phyloP scores from a whole-genome alignment of 1,140 invertebrate genomes.

The Bombus haemorrhoidalis region DNA sequence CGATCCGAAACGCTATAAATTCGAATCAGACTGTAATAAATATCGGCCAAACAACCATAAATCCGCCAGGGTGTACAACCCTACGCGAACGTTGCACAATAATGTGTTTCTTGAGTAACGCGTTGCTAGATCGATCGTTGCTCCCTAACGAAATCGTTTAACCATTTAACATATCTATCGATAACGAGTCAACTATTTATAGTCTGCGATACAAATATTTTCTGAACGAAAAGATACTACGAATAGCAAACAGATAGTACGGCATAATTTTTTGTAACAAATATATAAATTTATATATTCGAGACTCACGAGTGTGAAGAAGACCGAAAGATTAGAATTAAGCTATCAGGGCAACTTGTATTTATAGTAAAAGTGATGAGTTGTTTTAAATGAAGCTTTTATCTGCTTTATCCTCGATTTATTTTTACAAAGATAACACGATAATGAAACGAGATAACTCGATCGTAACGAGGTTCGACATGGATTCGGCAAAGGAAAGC shows the following conservation, averaged over 20 bases:
- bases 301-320: background rate
- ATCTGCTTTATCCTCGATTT: background rate
- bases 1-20: conserved; percentile 8
- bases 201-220: background rate
- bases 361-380: too few relatives aligned
- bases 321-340: background rate
- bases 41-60: background rate
- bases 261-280: background rate
- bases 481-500: background rate
- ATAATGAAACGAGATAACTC: background rate
- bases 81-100: background rate
- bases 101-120: background rate
- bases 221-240: fast-evolving
- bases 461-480: background rate
- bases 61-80: background rate
- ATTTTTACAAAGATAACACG: background rate
- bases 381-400: background rate
- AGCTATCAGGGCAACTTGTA: background rate
- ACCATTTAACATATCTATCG: background rate
- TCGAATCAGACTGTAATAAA: conserved; percentile 11
- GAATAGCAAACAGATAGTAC: background rate
- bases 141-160: background rate
- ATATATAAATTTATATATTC: background rate
- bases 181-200: background rate
- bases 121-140: background rate